These are phyloP conservation scores for Drosophila malerkotliana DNA, from an alignment of 1,140 invertebrate species.

Conservation along the genomic window DNA sequence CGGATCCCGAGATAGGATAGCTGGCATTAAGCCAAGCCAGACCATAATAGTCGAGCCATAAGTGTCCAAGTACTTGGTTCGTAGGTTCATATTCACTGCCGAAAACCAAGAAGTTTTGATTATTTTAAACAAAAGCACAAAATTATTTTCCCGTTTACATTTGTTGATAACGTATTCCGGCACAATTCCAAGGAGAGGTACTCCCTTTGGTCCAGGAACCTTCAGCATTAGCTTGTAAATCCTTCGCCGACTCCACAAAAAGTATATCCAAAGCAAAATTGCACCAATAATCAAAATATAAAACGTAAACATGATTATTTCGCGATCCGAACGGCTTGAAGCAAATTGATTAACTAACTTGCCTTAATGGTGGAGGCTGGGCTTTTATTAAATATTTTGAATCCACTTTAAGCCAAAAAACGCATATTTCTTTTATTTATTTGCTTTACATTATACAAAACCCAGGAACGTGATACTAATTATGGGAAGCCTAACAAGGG, in stretches of 20 bases:
- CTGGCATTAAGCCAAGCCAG: slow-evolving; percentile 59
- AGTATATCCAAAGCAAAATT: slow-evolving; percentile 50
- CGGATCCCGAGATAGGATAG: slow-evolving; percentile 49
- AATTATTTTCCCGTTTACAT: slow-evolving; percentile 13
- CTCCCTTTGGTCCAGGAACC: slow-evolving; percentile 57
- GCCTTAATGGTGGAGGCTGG: not conserved
- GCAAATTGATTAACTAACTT: not conserved
- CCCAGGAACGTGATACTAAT: too few species aligned
- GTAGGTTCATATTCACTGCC: not conserved
- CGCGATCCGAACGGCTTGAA: not conserved
- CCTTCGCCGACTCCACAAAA: slow-evolving; percentile 69
- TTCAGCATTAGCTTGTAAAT: slow-evolving; percentile 53
- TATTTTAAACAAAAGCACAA: not conserved
- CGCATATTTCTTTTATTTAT: too few species aligned
- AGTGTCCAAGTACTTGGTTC: slow-evolving; percentile 1
- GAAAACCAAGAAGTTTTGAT: not conserved
- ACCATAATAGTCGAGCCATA: slow-evolving; percentile 41
- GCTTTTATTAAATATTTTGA: slow-evolving; percentile 5
- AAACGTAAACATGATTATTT: slow-evolving; percentile 18
- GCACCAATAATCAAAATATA: slow-evolving; percentile 2
- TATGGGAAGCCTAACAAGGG: too few species aligned
- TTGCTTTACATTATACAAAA: too few species aligned
- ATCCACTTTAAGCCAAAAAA: not conserved
- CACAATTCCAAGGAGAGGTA: slow-evolving; percentile 51
- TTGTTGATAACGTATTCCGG: not conserved